Conservation (phyloP, 2,113 vertebrate species). For the Microtus montanus region DNA sequence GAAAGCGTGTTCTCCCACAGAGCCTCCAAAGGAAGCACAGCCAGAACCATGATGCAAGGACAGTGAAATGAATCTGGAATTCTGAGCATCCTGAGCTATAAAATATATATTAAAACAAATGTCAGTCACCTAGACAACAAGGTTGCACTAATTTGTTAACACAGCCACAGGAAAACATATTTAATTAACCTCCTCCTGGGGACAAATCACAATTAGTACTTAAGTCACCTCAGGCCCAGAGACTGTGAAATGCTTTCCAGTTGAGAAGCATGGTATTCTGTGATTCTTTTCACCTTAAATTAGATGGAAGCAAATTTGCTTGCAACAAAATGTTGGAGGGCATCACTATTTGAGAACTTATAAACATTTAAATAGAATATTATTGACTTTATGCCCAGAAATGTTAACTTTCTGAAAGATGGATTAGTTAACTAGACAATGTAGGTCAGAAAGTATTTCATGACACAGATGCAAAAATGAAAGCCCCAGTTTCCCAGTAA, state of each 20-base stretch:
- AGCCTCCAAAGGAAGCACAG: background rate
- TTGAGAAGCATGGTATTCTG: background rate
- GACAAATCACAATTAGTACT: conserved; percentile 45
- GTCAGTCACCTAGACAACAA: background rate
- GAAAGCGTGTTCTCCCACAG: background rate
- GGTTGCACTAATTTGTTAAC: background rate
- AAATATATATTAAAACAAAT: conserved; percentile 16
- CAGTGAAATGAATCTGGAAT: background rate
- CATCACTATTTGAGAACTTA: conserved; percentile 35
- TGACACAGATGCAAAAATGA: conserved; percentile 55
- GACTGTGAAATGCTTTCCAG: background rate
- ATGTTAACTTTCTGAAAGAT: conserved; percentile 20
- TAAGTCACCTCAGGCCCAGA: background rate
- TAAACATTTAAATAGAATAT: conserved; percentile 25
- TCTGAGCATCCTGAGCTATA: background rate
- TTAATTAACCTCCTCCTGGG: conserved; percentile 23
- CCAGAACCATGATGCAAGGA: background rate
- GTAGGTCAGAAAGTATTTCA: conserved; percentile 53
- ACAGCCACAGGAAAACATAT: conserved; percentile 14
- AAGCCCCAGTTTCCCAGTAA: conserved; percentile 60
- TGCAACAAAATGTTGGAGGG: background rate
- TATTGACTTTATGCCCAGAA: conserved; percentile 7
- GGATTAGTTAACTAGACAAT: background rate
- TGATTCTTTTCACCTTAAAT: background rate
- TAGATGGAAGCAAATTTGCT: conserved; percentile 6